Evolutionary conservation across 2,888 invertebrate genomes (phyloP), one percentile per base, ranked within the genome.

Genomic region (Mylabris sibirica): DNA sequence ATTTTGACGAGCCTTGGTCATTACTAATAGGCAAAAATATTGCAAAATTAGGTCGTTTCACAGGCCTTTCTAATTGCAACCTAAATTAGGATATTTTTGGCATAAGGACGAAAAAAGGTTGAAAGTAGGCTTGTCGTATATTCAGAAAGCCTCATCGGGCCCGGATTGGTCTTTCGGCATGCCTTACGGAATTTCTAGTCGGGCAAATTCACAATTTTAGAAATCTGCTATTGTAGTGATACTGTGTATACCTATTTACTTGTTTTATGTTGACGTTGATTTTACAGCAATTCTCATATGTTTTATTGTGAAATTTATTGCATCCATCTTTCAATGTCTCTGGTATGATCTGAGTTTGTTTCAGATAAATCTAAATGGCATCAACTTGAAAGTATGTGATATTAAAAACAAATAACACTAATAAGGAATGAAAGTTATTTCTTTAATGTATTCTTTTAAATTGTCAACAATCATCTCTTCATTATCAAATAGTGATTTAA

Each of bases 301-400:
- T 44, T 17, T 44, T 44, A 44, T 44, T 44, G 44, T 44, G 17
- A 17, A 44, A 44, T 44, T n/a, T 4, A n/a, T 44, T 17, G 12
- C 44, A 44, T 44, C 8, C 38, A 38, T n/a, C 44, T 44, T 44
- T 44, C n/a, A 44, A 44, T 44, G 44, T n/a, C 44, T n/a, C 44
- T 44, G 8, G 44, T 44, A 44, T n/a, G 44, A 6, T 44, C 4
- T 44, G 44, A 44, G 44, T n/a, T 17, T 44, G n/a, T 17, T 44
- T 44, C 44, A 44, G 44, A 44, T 11, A 44, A 12, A 17, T n/a
- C 44, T 17, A 17, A 44, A 44, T 44, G 44, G 44, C 44, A 44
- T 44, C 44, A 44, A 44, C 3, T 22, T 53, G 49, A 53, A 20
- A 44, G 44, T n/a, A 44, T n/a, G 17, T n/a, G 17, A 44, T 17